Evolutionary conservation across 2,797 vertebrate genomes (phyloP), one percentile per base, ranked within the genome.

Genomic region (Falco peregrinus): DNA sequence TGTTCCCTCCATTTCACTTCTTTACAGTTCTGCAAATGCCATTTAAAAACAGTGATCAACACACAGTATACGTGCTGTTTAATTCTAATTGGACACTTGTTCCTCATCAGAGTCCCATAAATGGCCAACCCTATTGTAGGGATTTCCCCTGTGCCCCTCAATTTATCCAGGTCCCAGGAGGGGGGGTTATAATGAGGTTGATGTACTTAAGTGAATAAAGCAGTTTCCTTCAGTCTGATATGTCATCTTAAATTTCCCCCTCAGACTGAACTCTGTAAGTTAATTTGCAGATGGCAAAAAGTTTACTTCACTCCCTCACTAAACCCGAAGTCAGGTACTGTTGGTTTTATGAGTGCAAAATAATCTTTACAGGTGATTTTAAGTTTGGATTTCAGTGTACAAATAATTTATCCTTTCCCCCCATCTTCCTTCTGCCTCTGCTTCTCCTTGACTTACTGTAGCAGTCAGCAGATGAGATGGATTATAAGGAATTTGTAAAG

Each of bases 1-100:
- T 94, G 79, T 88, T 96, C 84, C 80, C 74, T 86, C 80, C 89
- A 63, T 90, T 97, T 96, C 29, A 56, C 69, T 84, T 82, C 67
- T 89, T 91, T 71, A 53, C n/a, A 45, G 51, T 85, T 80, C 76
- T 83, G 47, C 87, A 83, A 64, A 51, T 61, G 37, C 18, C 37
- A 39, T 63, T 75, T 77, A 4, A 87, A 93, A 87, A 10, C 16
- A 50, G 28, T 67, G 68, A 80, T 93, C 69, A 64, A 75, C 57
- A 14, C 8, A 8, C 76, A 22, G 45, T 71, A 5, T n/a, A 68
- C 0, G 0, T 51, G 70, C 61, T 81, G 56, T 67, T 91, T 87
- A 78, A 81, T 93, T 96, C 90, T 80, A 84, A 94, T 87, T 68
- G 79, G 89, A 81, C 53, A 24, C 41, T 70, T 43, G 6, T 80